Evolutionary conservation across 2,113 vertebrate species (phyloP), one percentile per base, ranked within the genome.

Genomic region (Ctenomys sociabilis): DNA sequence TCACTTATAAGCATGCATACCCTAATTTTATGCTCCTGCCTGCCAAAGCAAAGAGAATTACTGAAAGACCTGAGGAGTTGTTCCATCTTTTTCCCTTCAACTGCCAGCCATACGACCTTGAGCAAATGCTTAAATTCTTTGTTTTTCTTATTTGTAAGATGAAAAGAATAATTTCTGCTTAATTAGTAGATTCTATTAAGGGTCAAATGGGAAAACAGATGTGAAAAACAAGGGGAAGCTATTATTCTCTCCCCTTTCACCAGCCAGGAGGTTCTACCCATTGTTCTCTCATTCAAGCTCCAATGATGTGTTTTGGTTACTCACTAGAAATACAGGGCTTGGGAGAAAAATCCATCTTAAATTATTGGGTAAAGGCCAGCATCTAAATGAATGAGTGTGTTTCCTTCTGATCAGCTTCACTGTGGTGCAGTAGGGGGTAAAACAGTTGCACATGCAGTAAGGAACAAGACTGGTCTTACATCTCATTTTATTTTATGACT

Each of bases 141-240:
- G 57, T 59, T 26, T 52, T 57, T 78, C 8, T 94, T 75, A 13
- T 84, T 49, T 78, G 40, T 73, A 81, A 73, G 88, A 32, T 66
- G 16, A 10, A 80, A 83, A 52, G 40, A 75, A 93, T 17, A 83
- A 70, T 54, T 45, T 24, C 32, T 80, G 10, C 70, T 68, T 82
- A 59, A 13, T 81, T 94, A 95, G 32, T 32, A 70, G 30, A 63
- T 5, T 57, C 30, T 73, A 68, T 35, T 72, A 59, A 93, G 35
- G 45, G 43, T 86, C 43, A 93, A 84, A 70, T 72, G 61, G 68
- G 57, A 83, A 92, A 94, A 92, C 12, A 82, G 37, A 16, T 93
- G 21, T n/a, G 43, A 68, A 68, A 77, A 80, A 88, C 5, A 85
- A 90, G 30, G 30, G 45, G 57, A 88, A 75, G 32, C 28, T 72